A percentile compares a stretch with the other conserved stretches of the same genome.
Conservation (phyloP, 2,888 invertebrate species). For the Protonemura montana region DNA sequence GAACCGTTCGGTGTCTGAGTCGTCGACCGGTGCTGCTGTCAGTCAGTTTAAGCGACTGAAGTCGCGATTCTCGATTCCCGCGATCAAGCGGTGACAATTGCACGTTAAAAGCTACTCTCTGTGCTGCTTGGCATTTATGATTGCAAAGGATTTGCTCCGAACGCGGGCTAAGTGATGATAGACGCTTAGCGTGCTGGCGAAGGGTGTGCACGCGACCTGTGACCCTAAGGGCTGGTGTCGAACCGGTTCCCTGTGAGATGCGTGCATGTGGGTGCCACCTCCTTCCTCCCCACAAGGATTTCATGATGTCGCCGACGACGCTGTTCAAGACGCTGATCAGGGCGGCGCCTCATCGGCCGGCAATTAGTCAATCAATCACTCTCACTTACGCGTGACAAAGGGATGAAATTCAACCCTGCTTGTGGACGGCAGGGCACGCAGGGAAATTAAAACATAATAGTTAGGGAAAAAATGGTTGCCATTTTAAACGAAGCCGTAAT, state of each 20-base stretch:
- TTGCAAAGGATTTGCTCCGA: slow-evolving; percentile 30
- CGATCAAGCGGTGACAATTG: neutral
- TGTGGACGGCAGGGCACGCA: neutral
- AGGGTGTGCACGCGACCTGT: neutral
- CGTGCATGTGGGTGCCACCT: slow-evolving; percentile 24
- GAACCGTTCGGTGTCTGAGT: neutral
- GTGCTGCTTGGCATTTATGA: too few relatives aligned
- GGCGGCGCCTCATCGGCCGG: neutral
- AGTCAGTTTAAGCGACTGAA: neutral
- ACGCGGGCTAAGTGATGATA: neutral
- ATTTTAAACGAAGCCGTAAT: neutral
- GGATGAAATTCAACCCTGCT: neutral
- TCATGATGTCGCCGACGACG: neutral
- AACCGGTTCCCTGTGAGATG: neutral
- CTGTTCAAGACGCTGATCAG: neutral
- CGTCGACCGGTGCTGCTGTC: neutral
- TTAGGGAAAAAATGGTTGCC: neutral
- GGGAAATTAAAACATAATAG: neutral
- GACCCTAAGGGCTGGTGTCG: neutral
- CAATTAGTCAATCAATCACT: slow-evolving; percentile 12
- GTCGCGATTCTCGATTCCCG: neutral
- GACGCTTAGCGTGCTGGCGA: neutral
- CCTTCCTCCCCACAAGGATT: neutral
- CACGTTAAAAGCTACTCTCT: neutral
- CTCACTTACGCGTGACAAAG: neutral